These are phyloP conservation scores for Procavia capensis DNA, from an alignment of 2,113 vertebrate genomes.

Conservation along the genomic window DNA sequence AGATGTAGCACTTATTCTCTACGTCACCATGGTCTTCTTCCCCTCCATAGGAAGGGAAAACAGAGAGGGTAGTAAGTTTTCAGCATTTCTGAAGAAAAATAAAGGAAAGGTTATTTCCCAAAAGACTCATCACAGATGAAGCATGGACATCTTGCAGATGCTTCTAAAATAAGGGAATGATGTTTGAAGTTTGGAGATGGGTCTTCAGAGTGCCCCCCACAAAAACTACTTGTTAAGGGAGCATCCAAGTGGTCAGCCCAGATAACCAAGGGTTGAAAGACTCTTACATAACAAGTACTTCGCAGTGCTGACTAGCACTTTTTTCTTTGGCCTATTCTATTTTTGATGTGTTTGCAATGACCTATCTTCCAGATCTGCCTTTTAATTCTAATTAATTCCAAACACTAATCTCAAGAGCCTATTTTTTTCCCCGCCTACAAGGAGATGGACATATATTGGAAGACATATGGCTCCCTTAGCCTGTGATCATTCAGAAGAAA, in stretches of 20 bases:
- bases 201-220: neutral
- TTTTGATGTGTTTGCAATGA: neutral
- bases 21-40: too few species aligned
- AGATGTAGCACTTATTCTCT: too few species aligned
- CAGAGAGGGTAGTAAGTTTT: neutral
- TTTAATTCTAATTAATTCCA: slow-evolving; percentile 29
- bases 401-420: neutral
- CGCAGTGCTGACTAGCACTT: neutral
- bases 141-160: neutral
- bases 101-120: neutral
- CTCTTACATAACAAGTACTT: neutral
- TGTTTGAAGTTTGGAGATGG: neutral
- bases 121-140: neutral
- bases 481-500: neutral
- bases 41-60: neutral
- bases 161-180: neutral
- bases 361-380: slow-evolving; percentile 6
- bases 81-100: neutral
- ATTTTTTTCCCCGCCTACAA: neutral
- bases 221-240: neutral
- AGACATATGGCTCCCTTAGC: neutral
- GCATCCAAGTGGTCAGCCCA: neutral
- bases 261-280: neutral
- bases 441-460: neutral
- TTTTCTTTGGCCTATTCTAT: neutral